These are phyloP conservation scores for Ectemnius cavifrons DNA, from an alignment of 2,888 invertebrate species.

Conservation along the genomic window DNA sequence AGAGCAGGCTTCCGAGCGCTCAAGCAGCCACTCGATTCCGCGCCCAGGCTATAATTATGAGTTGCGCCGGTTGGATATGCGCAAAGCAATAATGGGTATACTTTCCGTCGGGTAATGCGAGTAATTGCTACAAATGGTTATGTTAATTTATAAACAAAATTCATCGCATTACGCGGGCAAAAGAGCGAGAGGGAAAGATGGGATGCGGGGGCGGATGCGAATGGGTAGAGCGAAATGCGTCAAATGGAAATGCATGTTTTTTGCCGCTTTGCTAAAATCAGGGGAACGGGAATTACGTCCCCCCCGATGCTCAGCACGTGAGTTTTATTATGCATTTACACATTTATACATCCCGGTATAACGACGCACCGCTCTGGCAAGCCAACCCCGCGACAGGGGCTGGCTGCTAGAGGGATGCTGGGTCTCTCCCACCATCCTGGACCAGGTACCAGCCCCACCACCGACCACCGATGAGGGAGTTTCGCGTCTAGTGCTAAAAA, in stretches of 20 bases:
- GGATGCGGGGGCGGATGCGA: conserved; percentile 33
- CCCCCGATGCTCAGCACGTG: conserved; percentile 60
- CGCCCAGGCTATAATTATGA: conserved; percentile 43
- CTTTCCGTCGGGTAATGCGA: conserved; percentile 50
- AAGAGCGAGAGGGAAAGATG: background rate
- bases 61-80: conserved; percentile 47
- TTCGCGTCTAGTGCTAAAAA: conserved; percentile 81
- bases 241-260: conserved; percentile 69
- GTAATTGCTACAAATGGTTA: conserved; percentile 53
- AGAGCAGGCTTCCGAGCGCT: conserved; percentile 22
- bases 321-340: conserved; percentile 78
- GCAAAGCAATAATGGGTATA: conserved; percentile 51
- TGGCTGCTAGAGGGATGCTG: conserved; percentile 65
- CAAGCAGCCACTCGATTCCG: background rate
- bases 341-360: conserved; percentile 74
- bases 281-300: conserved; percentile 59
- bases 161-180: conserved; percentile 49
- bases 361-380: conserved; percentile 62
- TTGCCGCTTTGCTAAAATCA: conserved; percentile 70
- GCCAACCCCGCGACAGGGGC: conserved; percentile 60
- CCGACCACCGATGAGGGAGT: conserved; percentile 67
- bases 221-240: conserved; percentile 48
- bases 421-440: conserved; percentile 70
- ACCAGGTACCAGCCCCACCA: conserved; percentile 66
- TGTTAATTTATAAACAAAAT: conserved; percentile 55